Evolutionary conservation across 2,888 invertebrate species (phyloP), one percentile per base, ranked within the genome.

Genomic region (Amblyjoppa proteus): DNA sequence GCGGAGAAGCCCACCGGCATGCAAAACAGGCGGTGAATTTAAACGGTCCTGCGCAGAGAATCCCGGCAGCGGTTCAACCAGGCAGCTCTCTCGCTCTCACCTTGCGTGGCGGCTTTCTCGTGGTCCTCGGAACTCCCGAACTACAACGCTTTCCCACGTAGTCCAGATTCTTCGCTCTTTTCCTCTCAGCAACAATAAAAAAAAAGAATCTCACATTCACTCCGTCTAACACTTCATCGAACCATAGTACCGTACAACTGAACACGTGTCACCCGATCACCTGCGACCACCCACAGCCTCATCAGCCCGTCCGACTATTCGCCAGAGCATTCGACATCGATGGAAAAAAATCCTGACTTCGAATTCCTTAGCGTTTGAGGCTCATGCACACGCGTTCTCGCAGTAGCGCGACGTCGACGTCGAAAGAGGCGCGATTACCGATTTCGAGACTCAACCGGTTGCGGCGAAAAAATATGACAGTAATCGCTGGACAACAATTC

Each of bases 21-120:
- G 92, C 93, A 93, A 93, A 93, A 90, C 93, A 92, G 93, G 93
- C 92, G 91, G 92, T 90, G 91, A 91, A 91, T 93, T 93, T 91
- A 90, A 91, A 90, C 92, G 92, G 91, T 92, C 93, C 89, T 93
- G 93, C 93, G 93, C 93, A 93, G 89, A 91, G 90, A 45, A 76
- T 71, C 56, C 53, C 20, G 41, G 41, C 64, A 31, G 6, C 31
- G 25, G 70, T 49, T 25, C 25, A 16, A 70, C 31, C 88, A 85
- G 88, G 91, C 91, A 91, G 91, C 92, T 92, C 92, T 92, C 91
- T 92, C 41, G 2, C 41, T 41, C 89, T 91, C 88, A 82, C 77
- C 87, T 77, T 74, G 70, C 82, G 83, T 58, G 75, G 69, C 74
- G 75, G 69, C 74, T 81, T 82, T 81, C 71, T 86, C 87, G 88